These are phyloP conservation scores for Nymphalis polychloros DNA, from an alignment of 2,888 invertebrate species.

Conservation along the genomic window DNA sequence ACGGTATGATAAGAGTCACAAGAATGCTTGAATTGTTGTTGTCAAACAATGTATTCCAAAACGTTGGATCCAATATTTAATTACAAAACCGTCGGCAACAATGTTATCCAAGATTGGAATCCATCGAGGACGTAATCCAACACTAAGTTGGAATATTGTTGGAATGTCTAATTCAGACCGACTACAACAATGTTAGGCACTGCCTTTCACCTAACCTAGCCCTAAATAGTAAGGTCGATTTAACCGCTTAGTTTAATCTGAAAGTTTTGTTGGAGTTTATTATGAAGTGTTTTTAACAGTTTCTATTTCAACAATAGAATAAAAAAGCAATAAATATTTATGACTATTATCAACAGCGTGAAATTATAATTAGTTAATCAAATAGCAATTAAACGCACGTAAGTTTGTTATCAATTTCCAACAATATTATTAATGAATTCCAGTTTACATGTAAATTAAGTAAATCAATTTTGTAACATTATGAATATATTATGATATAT, in stretches of 20 bases:
- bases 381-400: too few relatives aligned
- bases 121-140: slow-evolving; percentile 9
- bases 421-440: too few relatives aligned
- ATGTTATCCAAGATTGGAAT: slow-evolving; percentile 4
- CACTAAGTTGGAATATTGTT: slow-evolving; percentile 5
- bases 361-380: too few relatives aligned
- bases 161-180: slow-evolving; percentile 17
- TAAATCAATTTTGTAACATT: too few relatives aligned
- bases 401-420: too few relatives aligned
- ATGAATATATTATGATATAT: too few relatives aligned
- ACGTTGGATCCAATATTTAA: background rate
- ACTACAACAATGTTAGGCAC: slow-evolving; percentile 26
- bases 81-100: background rate
- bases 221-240: slow-evolving; percentile 36
- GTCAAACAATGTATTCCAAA: background rate
- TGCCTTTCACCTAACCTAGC: slow-evolving; percentile 38
- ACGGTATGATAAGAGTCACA: background rate
- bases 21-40: background rate
- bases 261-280: slow-evolving; percentile 8
- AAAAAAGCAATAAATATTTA: too few relatives aligned
- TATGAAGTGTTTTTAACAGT: background rate
- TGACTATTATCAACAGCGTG: too few relatives aligned
- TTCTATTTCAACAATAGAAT: background rate
- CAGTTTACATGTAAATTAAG: too few relatives aligned
- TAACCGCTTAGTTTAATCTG: background rate